A percentile compares a stretch with the other conserved stretches of the same genome.
Evolutionary conservation across 2,113 vertebrate species (phyloP).

Genomic region (Irena cyanogastra): DNA sequence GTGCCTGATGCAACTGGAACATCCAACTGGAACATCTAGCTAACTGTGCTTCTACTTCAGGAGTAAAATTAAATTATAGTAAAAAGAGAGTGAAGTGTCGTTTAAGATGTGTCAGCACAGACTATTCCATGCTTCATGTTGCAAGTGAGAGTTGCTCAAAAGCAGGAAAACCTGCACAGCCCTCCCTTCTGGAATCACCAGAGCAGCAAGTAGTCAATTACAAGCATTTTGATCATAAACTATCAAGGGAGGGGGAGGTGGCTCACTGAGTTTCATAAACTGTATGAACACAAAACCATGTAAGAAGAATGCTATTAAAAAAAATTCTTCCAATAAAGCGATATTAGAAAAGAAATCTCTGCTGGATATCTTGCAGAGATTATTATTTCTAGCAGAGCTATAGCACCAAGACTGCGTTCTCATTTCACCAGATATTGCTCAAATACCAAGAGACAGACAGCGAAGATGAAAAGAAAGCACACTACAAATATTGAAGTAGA

Average conservation of each 20-base stretch:
- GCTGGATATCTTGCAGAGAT: not conserved
- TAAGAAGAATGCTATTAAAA: not conserved
- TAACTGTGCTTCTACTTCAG: not conserved
- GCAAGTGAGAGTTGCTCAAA: not conserved
- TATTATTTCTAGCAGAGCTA: not conserved
- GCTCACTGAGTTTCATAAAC: not conserved
- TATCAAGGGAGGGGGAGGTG: not conserved
- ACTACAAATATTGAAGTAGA: not conserved
- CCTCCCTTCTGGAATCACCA: not conserved
- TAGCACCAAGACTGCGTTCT: not conserved
- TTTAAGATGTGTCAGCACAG: not conserved
- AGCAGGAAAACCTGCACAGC: not conserved
- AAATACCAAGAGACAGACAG: not conserved
- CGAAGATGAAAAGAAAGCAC: not conserved
- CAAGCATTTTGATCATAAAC: not conserved
- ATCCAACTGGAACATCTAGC: not conserved
- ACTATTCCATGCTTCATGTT: not conserved
- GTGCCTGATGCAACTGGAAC: not conserved
- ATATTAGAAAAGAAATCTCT: conserved; percentile 21
- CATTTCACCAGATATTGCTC: conserved; percentile 20
- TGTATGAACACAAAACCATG: not conserved
- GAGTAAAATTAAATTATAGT: not conserved
- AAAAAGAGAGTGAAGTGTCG: not conserved
- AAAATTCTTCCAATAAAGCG: not conserved
- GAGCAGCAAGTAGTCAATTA: not conserved